These are phyloP conservation scores for Adineta ricciae DNA, from an alignment of 2,888 invertebrate genomes.

Conservation along the genomic window DNA sequence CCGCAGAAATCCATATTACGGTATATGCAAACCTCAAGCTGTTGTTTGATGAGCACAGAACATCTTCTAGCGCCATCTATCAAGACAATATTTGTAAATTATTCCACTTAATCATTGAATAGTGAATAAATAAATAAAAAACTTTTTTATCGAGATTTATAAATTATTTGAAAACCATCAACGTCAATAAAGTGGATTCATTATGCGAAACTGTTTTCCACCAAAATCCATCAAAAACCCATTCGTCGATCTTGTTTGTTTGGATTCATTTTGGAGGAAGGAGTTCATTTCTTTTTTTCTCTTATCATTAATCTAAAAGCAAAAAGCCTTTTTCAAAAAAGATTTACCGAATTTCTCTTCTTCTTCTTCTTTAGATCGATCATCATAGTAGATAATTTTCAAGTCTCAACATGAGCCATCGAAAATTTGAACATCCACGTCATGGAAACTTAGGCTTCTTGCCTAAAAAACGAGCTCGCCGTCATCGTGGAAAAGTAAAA, in stretches of 20 bases:
- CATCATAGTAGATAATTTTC: not conserved
- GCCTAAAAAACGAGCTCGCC: conserved; percentile 88
- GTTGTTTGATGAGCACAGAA: no score
- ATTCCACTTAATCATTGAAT: not conserved
- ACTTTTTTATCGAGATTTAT: not conserved
- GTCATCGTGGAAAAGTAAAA: conserved; percentile 97
- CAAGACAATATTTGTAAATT: not conserved
- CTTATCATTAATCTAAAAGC: not conserved
- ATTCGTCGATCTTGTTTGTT: not conserved
- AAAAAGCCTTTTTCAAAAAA: not conserved
- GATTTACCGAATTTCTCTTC: not conserved
- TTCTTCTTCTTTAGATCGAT: not conserved
- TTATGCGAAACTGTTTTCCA: not conserved
- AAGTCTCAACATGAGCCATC: conserved; percentile 71
- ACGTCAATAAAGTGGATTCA: not conserved
- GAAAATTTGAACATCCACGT: conserved; percentile 97
- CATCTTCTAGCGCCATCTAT: not conserved
- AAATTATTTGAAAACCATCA: not conserved
- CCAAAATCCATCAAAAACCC: not conserved
- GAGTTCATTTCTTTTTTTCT: not conserved
- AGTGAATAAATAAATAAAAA: not conserved
- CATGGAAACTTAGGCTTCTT: conserved; percentile 99
- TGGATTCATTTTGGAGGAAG: not conserved
- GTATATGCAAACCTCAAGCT: no score
- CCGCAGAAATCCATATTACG: no score